A percentile compares a stretch with the other conserved stretches of the same genome.
Conservation (phyloP, 2,888 invertebrate species). For the Antheraea yamamai region DNA sequence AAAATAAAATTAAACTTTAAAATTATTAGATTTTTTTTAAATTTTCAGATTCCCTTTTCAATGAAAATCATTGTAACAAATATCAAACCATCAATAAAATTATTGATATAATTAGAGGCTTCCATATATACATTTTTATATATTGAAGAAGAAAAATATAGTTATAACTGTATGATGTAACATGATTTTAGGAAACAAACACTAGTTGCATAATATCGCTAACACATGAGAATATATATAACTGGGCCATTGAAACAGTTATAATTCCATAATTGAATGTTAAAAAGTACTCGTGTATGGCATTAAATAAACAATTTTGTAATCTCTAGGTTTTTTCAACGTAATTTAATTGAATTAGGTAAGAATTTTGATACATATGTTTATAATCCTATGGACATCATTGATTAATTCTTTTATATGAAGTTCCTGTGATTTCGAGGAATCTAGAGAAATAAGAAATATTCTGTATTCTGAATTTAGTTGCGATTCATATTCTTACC, state of each 20-base stretch:
- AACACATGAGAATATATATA: slow-evolving; percentile 4
- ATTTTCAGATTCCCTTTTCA: background rate
- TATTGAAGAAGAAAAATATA: background rate
- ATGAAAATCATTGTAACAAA: slow-evolving; percentile 21
- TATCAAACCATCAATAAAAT: slow-evolving; percentile 17
- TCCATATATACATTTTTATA: background rate
- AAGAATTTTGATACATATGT: background rate
- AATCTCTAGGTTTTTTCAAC: background rate
- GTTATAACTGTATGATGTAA: slow-evolving; percentile 22
- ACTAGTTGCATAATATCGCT: slow-evolving; percentile 9
- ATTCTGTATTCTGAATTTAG: background rate
- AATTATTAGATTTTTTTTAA: background rate
- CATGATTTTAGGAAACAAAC: slow-evolving; percentile 13
- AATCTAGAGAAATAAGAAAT: background rate
- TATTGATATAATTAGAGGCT: background rate
- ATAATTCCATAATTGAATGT: slow-evolving; percentile 9
- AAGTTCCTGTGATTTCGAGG: background rate
- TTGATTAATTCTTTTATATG: background rate
- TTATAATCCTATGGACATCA: background rate
- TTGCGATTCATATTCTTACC: background rate
- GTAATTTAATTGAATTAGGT: background rate
- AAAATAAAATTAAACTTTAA: background rate
- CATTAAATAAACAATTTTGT: background rate
- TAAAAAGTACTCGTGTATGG: background rate
- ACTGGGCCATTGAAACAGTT: background rate